Percentiles rank a stretch among this genome's conserved stretches.
These are phyloP conservation scores for Lerema accius DNA, from an alignment of 1,140 invertebrate genomes.

Conservation along the genomic window DNA sequence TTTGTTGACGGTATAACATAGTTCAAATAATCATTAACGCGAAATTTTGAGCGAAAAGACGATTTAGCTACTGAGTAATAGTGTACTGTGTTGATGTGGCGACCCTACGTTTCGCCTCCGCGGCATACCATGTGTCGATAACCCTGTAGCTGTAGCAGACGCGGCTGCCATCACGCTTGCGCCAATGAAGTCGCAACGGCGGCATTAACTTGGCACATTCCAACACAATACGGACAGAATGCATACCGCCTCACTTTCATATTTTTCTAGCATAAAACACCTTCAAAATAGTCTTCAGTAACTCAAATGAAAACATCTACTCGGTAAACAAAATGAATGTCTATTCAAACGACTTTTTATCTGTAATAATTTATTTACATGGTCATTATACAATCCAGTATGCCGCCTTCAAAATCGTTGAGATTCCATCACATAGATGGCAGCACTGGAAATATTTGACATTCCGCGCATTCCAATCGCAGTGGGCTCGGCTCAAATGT, in stretches of 20 bases:
- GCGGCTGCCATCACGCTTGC: conserved; percentile 60
- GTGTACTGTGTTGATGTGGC: conserved; percentile 42
- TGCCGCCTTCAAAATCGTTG: conserved; percentile 57
- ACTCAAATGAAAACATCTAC: not conserved
- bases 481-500: conserved; percentile 83
- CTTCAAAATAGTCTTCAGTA: conserved; percentile 8
- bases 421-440: conserved; percentile 77
- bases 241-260: conserved; percentile 51
- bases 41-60: not conserved
- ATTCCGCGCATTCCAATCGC: conserved; percentile 80
- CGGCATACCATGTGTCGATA: conserved; percentile 70
- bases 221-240: conserved; percentile 51
- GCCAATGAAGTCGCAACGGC: conserved; percentile 65
- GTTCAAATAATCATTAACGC: not conserved
- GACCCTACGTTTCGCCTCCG: conserved; percentile 73
- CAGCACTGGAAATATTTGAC: conserved; percentile 81
- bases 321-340: conserved; percentile 17
- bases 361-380: conserved; percentile 20
- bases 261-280: conserved; percentile 31
- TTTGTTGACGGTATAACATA: not conserved
- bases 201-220: conserved; percentile 71
- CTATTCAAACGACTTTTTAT: conserved; percentile 5
- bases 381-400: conserved; percentile 52
- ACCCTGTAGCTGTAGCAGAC: conserved; percentile 73
- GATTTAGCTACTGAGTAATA: conserved; percentile 3